Evolutionary conservation across 2,888 invertebrate species (phyloP).

Genomic region (Terebella lapidaria): DNA sequence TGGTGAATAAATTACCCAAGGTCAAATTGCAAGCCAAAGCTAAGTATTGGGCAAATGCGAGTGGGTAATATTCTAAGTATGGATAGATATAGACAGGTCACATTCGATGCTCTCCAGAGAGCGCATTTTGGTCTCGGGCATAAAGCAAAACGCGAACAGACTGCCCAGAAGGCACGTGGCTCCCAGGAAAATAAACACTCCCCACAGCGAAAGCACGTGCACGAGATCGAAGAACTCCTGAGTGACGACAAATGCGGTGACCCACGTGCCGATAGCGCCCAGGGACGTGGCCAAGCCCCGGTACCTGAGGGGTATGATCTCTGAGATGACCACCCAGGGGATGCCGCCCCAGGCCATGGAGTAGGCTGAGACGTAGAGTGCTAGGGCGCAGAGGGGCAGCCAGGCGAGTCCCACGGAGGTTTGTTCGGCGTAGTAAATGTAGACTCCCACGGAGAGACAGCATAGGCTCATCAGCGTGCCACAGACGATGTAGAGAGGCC

Average conservation of each 20-base stretch:
- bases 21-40: no score
- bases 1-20: no score
- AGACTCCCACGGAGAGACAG: neutral
- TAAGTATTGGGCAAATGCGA: no score
- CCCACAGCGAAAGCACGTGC: neutral
- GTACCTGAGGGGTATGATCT: neutral
- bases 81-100: no score
- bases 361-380: neutral
- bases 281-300: neutral
- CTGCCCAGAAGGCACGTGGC: neutral
- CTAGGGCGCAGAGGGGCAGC: neutral
- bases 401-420: neutral
- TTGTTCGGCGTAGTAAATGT: neutral
- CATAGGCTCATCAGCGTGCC: neutral
- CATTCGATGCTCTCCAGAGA: neutral
- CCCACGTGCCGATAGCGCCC: neutral
- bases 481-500: neutral
- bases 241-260: neutral
- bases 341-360: neutral
- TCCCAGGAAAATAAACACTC: neutral
- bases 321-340: neutral
- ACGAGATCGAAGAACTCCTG: neutral
- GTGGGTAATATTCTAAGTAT: no score
- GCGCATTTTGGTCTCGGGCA: neutral
- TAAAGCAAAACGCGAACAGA: neutral